Evolutionary conservation across 2,113 vertebrate genomes (phyloP).

Genomic region (Apus apus): DNA sequence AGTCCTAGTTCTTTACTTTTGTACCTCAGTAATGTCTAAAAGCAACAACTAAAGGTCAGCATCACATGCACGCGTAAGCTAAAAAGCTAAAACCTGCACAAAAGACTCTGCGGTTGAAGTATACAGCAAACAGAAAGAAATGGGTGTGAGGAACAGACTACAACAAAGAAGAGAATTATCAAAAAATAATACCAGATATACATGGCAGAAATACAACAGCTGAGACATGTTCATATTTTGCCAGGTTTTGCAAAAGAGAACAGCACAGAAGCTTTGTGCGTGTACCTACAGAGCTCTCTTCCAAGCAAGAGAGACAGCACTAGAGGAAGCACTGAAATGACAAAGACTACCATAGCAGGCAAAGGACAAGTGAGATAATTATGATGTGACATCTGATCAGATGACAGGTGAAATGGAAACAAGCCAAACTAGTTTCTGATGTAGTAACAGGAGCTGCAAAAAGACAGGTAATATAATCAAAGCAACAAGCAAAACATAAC

Average conservation of each 20-base stretch:
- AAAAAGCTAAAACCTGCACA: neutral
- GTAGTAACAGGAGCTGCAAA: neutral
- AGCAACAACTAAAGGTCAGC: neutral
- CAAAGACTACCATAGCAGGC: neutral
- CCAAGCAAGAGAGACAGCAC: neutral
- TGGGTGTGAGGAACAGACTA: neutral
- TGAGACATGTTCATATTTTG: neutral
- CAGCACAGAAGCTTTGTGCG: neutral
- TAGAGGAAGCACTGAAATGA: neutral
- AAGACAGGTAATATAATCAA: neutral
- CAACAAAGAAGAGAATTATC: neutral
- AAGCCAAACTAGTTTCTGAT: neutral
- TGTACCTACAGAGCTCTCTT: neutral
- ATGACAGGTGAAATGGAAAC: neutral
- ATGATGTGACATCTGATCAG: neutral
- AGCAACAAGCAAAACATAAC: neutral
- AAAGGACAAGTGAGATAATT: neutral
- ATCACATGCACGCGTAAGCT: fast-evolving
- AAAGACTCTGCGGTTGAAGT: neutral
- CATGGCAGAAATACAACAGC: neutral
- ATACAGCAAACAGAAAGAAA: neutral
- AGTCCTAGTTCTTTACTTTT: neutral
- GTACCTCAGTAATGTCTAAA: neutral
- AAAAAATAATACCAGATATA: neutral
- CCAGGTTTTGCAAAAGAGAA: neutral